phyloP scores from a whole-genome alignment of 30 jellyfish, hydroid and myxozoan genomes.

The Pelagia noctiluca region DNA sequence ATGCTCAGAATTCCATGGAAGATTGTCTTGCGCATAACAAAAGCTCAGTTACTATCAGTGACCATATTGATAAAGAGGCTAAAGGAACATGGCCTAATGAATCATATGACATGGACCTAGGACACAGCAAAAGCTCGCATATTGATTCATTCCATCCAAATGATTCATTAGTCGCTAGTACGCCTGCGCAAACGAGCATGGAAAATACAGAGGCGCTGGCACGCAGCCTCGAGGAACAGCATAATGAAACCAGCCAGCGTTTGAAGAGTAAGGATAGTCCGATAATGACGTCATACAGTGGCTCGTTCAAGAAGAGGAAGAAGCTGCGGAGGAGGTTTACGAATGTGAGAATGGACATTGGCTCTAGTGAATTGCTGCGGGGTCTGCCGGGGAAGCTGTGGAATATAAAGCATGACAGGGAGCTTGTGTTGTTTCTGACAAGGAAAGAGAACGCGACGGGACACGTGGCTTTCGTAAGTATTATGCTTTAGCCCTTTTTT shows the following conservation, averaged over 20 bases:
- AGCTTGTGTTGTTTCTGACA: slow-evolving; percentile 70
- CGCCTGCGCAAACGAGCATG: slow-evolving; percentile 18
- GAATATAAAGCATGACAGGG: slow-evolving; percentile 76
- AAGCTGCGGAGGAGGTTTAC: slow-evolving; percentile 35
- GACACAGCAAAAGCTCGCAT: not conserved
- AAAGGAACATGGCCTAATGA: no score
- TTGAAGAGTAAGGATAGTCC: not conserved
- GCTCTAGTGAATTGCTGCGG: slow-evolving; percentile 62
- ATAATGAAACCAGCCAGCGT: no score
- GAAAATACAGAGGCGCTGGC: not conserved
- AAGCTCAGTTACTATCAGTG: no score
- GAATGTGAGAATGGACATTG: slow-evolving; percentile 62
- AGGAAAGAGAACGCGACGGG: slow-evolving; percentile 69
- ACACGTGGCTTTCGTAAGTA: slow-evolving; percentile 68
- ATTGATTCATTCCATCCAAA: slow-evolving; percentile 1
- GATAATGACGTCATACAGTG: slow-evolving; percentile 28
- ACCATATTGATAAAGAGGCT: no score
- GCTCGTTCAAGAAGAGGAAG: slow-evolving; percentile 50
- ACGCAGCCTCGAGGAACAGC: not conserved
- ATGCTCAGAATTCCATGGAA: no score
- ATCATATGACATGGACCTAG: no score
- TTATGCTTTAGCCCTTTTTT: not conserved
- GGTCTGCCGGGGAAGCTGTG: slow-evolving; percentile 66
- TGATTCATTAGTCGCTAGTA: slow-evolving; percentile 41
- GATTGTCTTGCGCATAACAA: no score